Evolutionary conservation across 64 coral and sea anemone genomes (phyloP), one percentile per base, ranked within the genome.

Genomic region (Anthopleura sola): DNA sequence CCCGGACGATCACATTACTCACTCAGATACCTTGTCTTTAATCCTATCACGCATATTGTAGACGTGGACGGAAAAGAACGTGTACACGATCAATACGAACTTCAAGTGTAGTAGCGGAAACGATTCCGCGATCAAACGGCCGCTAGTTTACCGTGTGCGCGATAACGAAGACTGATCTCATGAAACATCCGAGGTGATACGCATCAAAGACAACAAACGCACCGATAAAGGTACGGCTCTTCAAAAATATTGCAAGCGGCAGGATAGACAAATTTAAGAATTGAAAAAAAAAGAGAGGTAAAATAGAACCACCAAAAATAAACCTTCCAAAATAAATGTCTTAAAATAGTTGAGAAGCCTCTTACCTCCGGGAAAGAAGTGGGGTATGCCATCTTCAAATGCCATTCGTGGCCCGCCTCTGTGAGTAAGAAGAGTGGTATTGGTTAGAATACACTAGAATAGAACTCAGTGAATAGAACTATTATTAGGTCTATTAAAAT

Each of bases 321-420:
- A 26, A 62, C n/a, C 21, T 5, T 62, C 23, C 8, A 24, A 26
- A 15, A 26, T 62, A 62, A n/a, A 26, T 62, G 58, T 62, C 58
- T 62, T 62, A 26, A 62, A 62, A n/a, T n/a, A 26, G 24, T 7
- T 5, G 66, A 71, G 28, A 71, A 13, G 1, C 11, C 11, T 32
- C 82, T 83, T 49, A 83, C 82, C 82, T 83, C 82, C 82, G 6
- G 82, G 82, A 24, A 32, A 83, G 50, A 83, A 83, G 17, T 28
- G 82, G 1, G 48, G 82, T 14, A 83, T 83, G n/a, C 82, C 82
- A 13, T 83, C 82, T 60, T 83, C 82, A 38, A 83, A 83, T 18
- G 49, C 7, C 44, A 83, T 57, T 10, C 82, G 26, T 29, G 82
- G 46, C 3, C n/a, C 82, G 6, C 49, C 47, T 21, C 32, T 56